phyloP scores from a whole-genome alignment of 2,888 invertebrate genomes.

The Gerosis bhagava region DNA sequence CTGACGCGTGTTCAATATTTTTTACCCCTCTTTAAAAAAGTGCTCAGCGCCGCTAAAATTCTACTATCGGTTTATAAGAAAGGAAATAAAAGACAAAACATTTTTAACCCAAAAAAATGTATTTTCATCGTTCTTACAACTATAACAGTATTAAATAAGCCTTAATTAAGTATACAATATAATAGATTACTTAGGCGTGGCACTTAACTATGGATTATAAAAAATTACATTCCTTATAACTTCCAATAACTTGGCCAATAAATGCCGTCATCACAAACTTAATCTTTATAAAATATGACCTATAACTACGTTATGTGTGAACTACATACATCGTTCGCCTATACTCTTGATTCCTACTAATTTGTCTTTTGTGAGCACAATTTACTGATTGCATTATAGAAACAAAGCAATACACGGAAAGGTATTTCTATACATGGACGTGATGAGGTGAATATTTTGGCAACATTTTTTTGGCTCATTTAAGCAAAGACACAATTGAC shows the following conservation, averaged over 20 bases:
- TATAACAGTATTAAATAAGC: conserved; percentile 76
- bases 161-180: conserved; percentile 62
- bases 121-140: conserved; percentile 64
- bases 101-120: conserved; percentile 62
- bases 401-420: conserved; percentile 39
- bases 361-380: conserved; percentile 79
- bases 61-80: no score
- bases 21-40: no score
- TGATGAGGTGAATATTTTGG: conserved; percentile 65
- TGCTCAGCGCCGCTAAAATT: no score
- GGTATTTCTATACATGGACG: conserved; percentile 49
- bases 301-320: conserved; percentile 41
- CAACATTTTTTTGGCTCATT: conserved; percentile 74
- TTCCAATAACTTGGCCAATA: conserved; percentile 73
- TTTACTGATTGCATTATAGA: conserved; percentile 45
- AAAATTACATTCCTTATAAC: conserved; percentile 63
- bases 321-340: conserved; percentile 40
- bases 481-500: conserved; percentile 46
- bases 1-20: no score
- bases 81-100: conserved; percentile 32
- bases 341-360: conserved; percentile 45
- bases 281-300: conserved; percentile 44
- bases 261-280: conserved; percentile 75
- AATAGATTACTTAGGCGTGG: conserved; percentile 73
- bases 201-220: conserved; percentile 73